Evolutionary conservation across 2,113 vertebrate genomes (phyloP).

Genomic region (Cheirogaleus medius): DNA sequence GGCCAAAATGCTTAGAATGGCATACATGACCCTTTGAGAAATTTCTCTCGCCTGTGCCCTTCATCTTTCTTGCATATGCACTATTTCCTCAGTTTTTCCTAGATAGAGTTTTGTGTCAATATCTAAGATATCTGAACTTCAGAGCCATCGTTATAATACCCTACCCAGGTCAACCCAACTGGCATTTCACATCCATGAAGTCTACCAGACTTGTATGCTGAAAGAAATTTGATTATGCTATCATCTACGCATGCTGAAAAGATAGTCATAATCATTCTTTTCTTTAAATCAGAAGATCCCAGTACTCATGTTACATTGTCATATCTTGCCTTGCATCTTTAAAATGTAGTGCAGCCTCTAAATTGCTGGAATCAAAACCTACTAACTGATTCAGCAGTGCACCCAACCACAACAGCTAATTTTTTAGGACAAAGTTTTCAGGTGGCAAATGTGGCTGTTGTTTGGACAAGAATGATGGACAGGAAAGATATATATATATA

Average conservation of each 20-base stretch:
- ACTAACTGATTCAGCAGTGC: too few species aligned
- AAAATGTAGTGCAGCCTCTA: neutral
- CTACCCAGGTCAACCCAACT: neutral
- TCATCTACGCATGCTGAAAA: neutral
- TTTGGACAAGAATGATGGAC: neutral
- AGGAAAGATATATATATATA: neutral
- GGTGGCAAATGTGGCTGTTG: neutral
- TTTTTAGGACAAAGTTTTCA: neutral
- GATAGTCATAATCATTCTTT: neutral
- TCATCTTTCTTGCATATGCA: neutral
- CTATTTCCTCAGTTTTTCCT: neutral
- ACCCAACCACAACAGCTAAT: neutral
- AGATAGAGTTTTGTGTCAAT: neutral
- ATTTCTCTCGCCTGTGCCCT: neutral
- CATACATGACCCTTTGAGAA: neutral
- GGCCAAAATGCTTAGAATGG: neutral
- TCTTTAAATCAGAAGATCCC: neutral
- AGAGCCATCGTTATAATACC: neutral
- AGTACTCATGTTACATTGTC: neutral
- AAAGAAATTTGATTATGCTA: neutral
- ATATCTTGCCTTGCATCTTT: neutral
- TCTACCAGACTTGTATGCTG: neutral
- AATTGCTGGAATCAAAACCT: neutral
- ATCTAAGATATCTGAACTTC: neutral
- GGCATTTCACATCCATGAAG: neutral